Base-by-base conservation (phyloP, 2,888 invertebrate genomes). In the Meta bourneti region DNA sequence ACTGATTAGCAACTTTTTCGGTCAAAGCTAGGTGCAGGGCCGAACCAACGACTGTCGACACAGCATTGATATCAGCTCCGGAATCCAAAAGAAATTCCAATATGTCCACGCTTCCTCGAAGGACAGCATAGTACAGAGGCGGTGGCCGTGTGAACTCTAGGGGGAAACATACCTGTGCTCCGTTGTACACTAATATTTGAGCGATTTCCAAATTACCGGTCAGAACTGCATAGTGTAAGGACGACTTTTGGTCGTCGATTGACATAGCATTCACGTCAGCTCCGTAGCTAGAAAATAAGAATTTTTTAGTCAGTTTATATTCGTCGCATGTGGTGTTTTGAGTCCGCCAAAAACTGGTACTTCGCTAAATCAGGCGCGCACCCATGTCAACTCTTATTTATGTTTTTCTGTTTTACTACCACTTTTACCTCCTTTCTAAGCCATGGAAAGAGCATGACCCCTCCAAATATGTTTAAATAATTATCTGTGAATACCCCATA, bases 231-330 rank as follows among this genome's bases (percentile, higher is more conserved):
- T 98, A 98, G 94, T 98, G 98, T 94, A 98, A 95, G 4, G 98
- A 97, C 2, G 98, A 97, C 90, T 98, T 96, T 94, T 96, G 90
- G 94, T 98, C 98, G 94, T 98, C 97, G 91, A 97, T 96, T 0
- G 98, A 97, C 95, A 97, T 96, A 5, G 97, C 97, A 95, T 98
- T 98, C 0, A 98, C 97, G 94, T 98, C 97, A 0, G 98, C 98
- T 0, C 98, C 98, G 94, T 97, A 96, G 93, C 96, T 97, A 72
- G 52, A 89, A 92, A 48, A 20, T 13, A 80, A 7, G 34, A 51
- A 51, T 6, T 34, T 34, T 34, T 4, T 34, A 34, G 34, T 34
- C 34, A 7, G 7, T n/a, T 16, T 16, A 7, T 5, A 13, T 13
- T 69, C 16, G 9, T 9, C 69, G 16, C 9, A 69, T 0, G 7